Percentiles rank a stretch among this genome's conserved stretches.
Evolutionary conservation across 2,113 vertebrate genomes (phyloP).

Genomic region (Cinclus mexicanus): DNA sequence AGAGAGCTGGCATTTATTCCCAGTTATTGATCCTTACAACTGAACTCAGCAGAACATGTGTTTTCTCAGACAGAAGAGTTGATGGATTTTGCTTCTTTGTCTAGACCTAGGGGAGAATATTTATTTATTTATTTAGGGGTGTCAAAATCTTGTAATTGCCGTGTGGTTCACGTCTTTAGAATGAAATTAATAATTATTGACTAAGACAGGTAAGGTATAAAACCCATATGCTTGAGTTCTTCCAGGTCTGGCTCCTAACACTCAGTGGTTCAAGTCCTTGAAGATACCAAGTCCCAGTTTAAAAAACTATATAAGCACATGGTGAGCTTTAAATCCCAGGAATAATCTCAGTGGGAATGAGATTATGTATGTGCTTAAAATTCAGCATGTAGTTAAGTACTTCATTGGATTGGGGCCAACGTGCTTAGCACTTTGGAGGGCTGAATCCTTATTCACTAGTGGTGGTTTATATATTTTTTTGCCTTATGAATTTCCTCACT

Average conservation of each 20-base stretch:
- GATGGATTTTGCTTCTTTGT: not conserved
- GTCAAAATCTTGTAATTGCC: not conserved
- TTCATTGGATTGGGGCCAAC: slow-evolving; percentile 8
- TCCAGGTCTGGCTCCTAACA: not conserved
- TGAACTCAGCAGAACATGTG: not conserved
- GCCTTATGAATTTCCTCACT: not conserved
- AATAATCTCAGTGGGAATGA: slow-evolving; percentile 47
- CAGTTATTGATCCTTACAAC: not conserved
- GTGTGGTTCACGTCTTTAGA: not conserved
- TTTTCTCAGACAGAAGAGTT: not conserved
- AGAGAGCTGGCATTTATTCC: not conserved
- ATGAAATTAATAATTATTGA: not conserved
- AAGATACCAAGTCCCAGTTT: not conserved
- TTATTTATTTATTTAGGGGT: not conserved
- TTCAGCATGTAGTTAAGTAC: slow-evolving; percentile 47
- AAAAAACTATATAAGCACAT: not conserved
- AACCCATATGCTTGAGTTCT: not conserved
- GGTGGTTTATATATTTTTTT: slow-evolving; percentile 32
- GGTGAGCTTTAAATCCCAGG: not conserved
- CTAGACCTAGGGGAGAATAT: not conserved
- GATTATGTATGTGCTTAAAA: slow-evolving; percentile 50
- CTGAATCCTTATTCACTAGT: slow-evolving; percentile 10
- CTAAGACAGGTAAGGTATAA: not conserved
- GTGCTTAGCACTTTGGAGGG: slow-evolving; percentile 10
- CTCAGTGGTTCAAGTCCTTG: not conserved